Conservation (phyloP, 35 echinoderm and acorn worm species). For the Lytechinus variegatus region DNA sequence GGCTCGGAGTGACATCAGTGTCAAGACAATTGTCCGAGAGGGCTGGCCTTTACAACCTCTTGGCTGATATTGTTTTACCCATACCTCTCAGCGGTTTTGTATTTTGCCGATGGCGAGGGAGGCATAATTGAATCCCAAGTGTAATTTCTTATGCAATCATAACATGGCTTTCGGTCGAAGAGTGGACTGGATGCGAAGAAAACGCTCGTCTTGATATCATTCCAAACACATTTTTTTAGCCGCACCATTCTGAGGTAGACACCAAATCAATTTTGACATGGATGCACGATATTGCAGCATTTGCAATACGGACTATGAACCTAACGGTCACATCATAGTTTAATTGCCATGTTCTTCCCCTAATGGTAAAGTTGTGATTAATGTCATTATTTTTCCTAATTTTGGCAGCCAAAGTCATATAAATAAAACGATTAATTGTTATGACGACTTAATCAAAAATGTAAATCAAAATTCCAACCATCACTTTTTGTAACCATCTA, state of each 20-base stretch:
- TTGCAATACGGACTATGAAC: background rate
- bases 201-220: background rate
- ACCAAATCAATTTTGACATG: background rate
- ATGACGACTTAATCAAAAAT: no score
- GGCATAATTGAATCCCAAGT: conserved; percentile 11
- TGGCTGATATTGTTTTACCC: background rate
- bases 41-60: background rate
- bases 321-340: background rate
- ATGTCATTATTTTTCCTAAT: background rate
- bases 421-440: no score
- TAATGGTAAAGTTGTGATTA: background rate
- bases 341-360: background rate
- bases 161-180: background rate
- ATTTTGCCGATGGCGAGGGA: background rate
- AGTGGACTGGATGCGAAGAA: background rate
- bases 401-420: background rate
- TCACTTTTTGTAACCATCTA: no score
- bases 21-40: background rate
- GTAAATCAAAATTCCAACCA: no score
- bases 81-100: background rate
- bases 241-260: background rate
- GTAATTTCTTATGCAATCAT: conserved; percentile 6
- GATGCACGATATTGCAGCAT: background rate
- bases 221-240: background rate
- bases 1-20: background rate